phyloP scores from a whole-genome alignment of 2,113 vertebrate genomes.

The Zingel zingel region DNA sequence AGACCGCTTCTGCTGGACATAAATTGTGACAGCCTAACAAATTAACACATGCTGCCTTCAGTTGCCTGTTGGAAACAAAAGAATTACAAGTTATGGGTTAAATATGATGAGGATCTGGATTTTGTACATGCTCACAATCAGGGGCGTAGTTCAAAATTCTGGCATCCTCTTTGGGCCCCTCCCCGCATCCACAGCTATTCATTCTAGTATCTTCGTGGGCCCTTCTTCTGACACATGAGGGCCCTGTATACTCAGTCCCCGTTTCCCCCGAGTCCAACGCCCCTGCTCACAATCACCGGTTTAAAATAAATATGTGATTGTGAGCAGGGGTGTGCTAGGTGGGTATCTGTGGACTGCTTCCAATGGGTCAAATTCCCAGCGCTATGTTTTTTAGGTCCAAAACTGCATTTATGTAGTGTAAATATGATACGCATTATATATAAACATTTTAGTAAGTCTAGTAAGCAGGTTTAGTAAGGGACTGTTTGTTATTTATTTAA shows the following conservation, averaged over 20 bases:
- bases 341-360: not conserved
- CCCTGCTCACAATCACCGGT: too few relatives aligned
- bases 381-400: not conserved
- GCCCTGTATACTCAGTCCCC: too few relatives aligned
- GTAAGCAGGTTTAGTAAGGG: not conserved
- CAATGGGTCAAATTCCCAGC: not conserved
- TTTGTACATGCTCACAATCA: not conserved
- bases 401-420: not conserved
- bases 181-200: too few relatives aligned
- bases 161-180: too few relatives aligned
- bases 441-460: not conserved
- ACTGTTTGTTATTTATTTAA: too few relatives aligned
- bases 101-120: slow-evolving; percentile 10
- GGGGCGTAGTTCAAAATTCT: too few relatives aligned
- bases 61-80: slow-evolving; percentile 20
- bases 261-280: too few relatives aligned
- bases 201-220: too few relatives aligned
- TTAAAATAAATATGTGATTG: too few relatives aligned
- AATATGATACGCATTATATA: not conserved
- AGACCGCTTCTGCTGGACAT: slow-evolving; percentile 36
- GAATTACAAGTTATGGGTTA: slow-evolving; percentile 3
- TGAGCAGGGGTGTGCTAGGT: too few relatives aligned
- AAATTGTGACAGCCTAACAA: slow-evolving; percentile 37
- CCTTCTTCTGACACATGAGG: too few relatives aligned
- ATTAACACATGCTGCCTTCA: slow-evolving; percentile 47